Conservation (phyloP, 2,888 invertebrate species). For the Caenorhabditis sinica region DNA sequence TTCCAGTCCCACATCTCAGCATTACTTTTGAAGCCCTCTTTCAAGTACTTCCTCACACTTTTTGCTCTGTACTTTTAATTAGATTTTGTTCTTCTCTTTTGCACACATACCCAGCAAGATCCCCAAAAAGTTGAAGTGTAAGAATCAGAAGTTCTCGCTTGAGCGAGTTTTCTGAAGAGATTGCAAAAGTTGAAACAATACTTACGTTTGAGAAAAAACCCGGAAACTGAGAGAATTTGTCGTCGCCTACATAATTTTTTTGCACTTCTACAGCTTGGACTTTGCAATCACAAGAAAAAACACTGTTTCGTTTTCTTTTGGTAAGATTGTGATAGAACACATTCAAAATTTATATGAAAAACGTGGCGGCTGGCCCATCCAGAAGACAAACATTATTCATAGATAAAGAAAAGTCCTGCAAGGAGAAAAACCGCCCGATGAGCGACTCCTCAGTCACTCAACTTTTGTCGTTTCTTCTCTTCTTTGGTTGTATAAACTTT, state of each 20-base stretch:
- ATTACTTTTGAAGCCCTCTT: constrained; percentile 18
- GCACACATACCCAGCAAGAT: not conserved
- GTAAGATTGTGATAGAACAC: constrained; percentile 30
- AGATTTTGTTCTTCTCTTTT: constrained; percentile 35
- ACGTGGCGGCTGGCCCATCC: constrained; percentile 42
- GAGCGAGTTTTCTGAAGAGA: constrained; percentile 7
- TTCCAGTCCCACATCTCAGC: constrained; percentile 24
- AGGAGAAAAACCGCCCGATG: constrained; percentile 33
- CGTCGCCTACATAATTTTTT: not conserved
- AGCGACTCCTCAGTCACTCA: constrained; percentile 40
- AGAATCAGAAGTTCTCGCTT: constrained; percentile 27
- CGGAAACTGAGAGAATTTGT: constrained; percentile 30
- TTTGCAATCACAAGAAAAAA: not conserved
- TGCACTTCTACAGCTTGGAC: not conserved
- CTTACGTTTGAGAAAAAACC: constrained; percentile 10
- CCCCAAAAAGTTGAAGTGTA: constrained; percentile 19
- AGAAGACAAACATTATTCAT: constrained; percentile 61
- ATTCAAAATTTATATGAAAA: constrained; percentile 66
- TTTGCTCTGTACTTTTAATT: constrained; percentile 62
- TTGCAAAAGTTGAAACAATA: constrained; percentile 16
- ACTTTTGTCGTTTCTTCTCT: constrained; percentile 33
- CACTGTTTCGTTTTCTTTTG: not conserved
- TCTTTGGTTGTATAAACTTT: constrained; percentile 37
- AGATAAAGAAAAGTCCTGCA: constrained; percentile 60
- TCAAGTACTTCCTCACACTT: constrained; percentile 38